Evolutionary conservation across 1,140 invertebrate genomes (phyloP).

Genomic region (Psix sp.): DNA sequence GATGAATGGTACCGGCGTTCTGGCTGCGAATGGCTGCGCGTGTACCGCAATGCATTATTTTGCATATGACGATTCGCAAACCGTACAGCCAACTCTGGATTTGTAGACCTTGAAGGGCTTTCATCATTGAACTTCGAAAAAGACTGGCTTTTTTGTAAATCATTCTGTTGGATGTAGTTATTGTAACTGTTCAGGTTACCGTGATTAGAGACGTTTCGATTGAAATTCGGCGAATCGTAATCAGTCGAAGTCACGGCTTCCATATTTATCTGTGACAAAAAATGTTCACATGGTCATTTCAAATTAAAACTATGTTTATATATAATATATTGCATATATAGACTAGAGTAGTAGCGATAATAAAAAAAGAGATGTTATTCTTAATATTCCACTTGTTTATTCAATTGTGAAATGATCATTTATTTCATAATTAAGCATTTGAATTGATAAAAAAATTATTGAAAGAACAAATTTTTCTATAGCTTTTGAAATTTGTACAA

Average conservation of each 20-base stretch:
- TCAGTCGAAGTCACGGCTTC: constrained; percentile 73
- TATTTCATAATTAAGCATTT: too few relatives aligned
- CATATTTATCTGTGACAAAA: constrained; percentile 73
- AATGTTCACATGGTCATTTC: not conserved
- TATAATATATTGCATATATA: too few relatives aligned
- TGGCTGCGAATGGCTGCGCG: constrained; percentile 71
- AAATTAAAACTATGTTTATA: too few relatives aligned
- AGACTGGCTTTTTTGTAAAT: constrained; percentile 67
- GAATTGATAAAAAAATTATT: too few relatives aligned
- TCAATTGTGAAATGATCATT: too few relatives aligned
- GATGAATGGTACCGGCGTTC: constrained; percentile 66
- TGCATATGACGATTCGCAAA: constrained; percentile 33
- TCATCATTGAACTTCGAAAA: constrained; percentile 67
- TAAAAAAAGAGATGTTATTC: too few relatives aligned
- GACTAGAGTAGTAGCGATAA: too few relatives aligned
- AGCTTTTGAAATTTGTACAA: too few relatives aligned
- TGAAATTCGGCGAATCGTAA: constrained; percentile 68
- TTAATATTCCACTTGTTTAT: too few relatives aligned
- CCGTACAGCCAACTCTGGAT: constrained; percentile 47
- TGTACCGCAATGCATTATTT: constrained; percentile 55
- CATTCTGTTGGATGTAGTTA: constrained; percentile 70
- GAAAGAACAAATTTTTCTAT: too few relatives aligned
- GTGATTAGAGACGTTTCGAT: constrained; percentile 69
- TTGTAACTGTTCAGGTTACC: constrained; percentile 70
- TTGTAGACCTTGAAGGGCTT: constrained; percentile 59